Base-by-base conservation (phyloP, 1,140 invertebrate genomes). In the Aporrectodea caliginosa region DNA sequence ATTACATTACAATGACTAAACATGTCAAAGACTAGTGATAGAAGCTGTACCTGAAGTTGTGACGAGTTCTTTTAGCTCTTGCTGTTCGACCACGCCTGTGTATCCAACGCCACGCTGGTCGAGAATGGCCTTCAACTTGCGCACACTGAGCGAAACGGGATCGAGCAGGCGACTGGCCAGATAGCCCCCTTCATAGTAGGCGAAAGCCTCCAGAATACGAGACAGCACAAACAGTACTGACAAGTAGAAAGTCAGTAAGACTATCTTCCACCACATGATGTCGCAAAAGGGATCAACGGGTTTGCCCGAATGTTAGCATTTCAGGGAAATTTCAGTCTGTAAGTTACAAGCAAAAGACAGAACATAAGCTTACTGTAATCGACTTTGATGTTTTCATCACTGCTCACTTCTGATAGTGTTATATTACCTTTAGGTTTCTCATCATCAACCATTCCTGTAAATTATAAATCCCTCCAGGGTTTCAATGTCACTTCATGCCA, bases 61-160 rank as follows among this genome's bases (percentile, higher is more conserved):
- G 0, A 90, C 89, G 12, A 90, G 82, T 32, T 88, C 84, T 16
- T 85, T 86, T 12, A 91, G 84, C 78, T 91, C 90, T 82, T 87
- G 82, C 82, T 90, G 90, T 79, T 91, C 90, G 6, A 90, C 83
- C 71, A 89, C 85, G 33, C 87, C 88, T 35, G 87, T 87, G 85
- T 90, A 90, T 77, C 87, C 89, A 16, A 91, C 85, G 2, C 90
- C 90, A 83, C 90, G 82, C 58, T 86, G 87, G 78, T 90, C 90
- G 16, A 91, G 82, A 27, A 90, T 80, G 1, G 87, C 84, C 79
- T 90, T 91, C 58, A 91, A 82, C 79, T 90, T 89, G 31, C 87
- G 83, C 1, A 90, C 90, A 81, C 89, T 90, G 16, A 90, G 83
- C 0, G 89, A 79, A 82, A 90, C 85, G 0, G 90, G 90, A 84